Percentiles rank a stretch among this genome's conserved stretches.
phyloP scores from a whole-genome alignment of 2,797 vertebrate species.

The Anomalospiza imberbis region DNA sequence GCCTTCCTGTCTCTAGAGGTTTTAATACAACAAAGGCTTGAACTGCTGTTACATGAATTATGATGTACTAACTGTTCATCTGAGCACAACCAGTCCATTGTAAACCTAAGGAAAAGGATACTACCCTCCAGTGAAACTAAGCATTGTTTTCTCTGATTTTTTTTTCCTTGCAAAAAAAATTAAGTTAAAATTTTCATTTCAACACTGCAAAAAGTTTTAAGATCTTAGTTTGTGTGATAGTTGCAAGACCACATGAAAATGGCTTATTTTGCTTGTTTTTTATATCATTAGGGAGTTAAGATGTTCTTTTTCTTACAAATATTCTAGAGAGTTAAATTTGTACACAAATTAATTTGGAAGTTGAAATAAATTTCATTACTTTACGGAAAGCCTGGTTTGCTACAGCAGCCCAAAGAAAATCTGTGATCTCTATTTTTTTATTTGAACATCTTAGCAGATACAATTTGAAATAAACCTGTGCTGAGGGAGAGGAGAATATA shows the following conservation, averaged over 20 bases:
- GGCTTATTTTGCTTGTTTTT: not conserved
- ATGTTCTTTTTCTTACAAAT: not conserved
- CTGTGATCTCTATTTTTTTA: not conserved
- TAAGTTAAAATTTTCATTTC: not conserved
- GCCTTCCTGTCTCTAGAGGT: not conserved
- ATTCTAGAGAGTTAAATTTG: not conserved
- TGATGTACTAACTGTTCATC: not conserved
- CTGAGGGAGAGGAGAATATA: not conserved
- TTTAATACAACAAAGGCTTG: not conserved
- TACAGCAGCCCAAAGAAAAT: not conserved
- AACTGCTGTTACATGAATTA: slow-evolving; percentile 27
- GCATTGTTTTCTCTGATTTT: not conserved
- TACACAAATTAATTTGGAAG: not conserved
- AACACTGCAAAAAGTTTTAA: not conserved
- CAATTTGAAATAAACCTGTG: not conserved
- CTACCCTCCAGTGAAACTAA: not conserved
- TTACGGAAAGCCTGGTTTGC: not conserved
- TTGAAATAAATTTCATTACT: not conserved
- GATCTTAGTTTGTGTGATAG: not conserved
- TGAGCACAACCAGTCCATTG: not conserved
- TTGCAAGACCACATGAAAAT: not conserved
- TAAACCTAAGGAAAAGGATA: not conserved
- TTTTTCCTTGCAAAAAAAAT: not conserved
- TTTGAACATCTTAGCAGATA: not conserved
- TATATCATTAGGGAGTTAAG: not conserved